A percentile compares a stretch with the other conserved stretches of the same genome.
These are phyloP conservation scores for Chydorus sphaericus DNA, from an alignment of 2,888 invertebrate genomes.

Conservation along the genomic window DNA sequence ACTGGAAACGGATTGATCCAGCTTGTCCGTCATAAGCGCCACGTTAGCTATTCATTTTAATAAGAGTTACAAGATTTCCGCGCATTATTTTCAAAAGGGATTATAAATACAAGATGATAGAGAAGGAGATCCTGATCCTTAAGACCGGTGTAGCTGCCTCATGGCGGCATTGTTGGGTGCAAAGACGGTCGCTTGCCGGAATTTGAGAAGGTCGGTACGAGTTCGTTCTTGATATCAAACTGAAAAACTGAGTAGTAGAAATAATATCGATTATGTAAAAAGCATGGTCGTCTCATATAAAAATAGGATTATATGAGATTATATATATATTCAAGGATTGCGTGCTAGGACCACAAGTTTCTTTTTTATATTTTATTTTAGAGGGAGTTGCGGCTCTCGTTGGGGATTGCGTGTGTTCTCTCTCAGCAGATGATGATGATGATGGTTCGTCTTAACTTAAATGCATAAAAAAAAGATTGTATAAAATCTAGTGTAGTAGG, in stretches of 20 bases:
- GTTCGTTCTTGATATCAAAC: constrained; percentile 47
- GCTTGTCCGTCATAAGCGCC: constrained; percentile 49
- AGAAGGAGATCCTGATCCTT: constrained; percentile 15
- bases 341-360: too few relatives aligned
- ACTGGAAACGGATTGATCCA: constrained; percentile 55
- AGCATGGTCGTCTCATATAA: too few relatives aligned
- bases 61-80: background rate
- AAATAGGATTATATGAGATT: too few relatives aligned
- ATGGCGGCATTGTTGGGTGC: constrained; percentile 79
- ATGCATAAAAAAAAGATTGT: too few relatives aligned
- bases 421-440: too few relatives aligned
- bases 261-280: too few relatives aligned
- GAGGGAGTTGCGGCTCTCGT: too few relatives aligned
- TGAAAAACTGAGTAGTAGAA: constrained; percentile 55
- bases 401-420: too few relatives aligned
- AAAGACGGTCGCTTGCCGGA: constrained; percentile 68
- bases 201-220: constrained; percentile 34
- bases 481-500: too few relatives aligned
- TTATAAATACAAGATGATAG: constrained; percentile 10
- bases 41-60: constrained; percentile 45
- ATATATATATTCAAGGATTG: too few relatives aligned
- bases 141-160: constrained; percentile 44
- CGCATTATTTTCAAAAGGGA: background rate
- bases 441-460: too few relatives aligned
- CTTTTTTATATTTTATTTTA: too few relatives aligned